Percentiles rank a stretch among this genome's conserved stretches.
phyloP scores from a whole-genome alignment of 2,113 vertebrate genomes.

The Galemys pyrenaicus region DNA sequence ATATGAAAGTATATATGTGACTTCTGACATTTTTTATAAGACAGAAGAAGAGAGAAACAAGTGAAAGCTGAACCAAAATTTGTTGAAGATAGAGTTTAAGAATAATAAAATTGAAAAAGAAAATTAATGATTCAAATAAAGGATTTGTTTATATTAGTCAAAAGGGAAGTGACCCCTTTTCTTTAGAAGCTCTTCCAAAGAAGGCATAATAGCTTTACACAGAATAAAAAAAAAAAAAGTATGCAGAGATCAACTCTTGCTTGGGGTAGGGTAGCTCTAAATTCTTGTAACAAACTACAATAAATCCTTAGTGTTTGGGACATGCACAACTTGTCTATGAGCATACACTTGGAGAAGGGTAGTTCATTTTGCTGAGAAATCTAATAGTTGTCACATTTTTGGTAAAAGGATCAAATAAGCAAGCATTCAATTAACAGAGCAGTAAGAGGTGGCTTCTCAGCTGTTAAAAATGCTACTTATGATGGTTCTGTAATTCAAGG shows the following conservation, averaged over 20 bases:
- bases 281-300: slow-evolving; percentile 92
- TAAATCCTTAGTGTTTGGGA: slow-evolving; percentile 92
- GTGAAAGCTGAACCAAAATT: slow-evolving; percentile 95
- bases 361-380: slow-evolving; percentile 94
- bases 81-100: slow-evolving; percentile 92
- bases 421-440: slow-evolving; percentile 95
- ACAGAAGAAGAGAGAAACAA: slow-evolving; percentile 92
- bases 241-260: slow-evolving; percentile 95
- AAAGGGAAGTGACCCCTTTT: slow-evolving; percentile 96
- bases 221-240: slow-evolving; percentile 95
- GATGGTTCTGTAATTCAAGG: slow-evolving; percentile 91
- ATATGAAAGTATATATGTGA: slow-evolving; percentile 89
- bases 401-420: slow-evolving; percentile 93
- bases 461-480: slow-evolving; percentile 93
- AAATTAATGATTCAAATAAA: slow-evolving; percentile 89
- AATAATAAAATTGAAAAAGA: slow-evolving; percentile 92
- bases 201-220: slow-evolving; percentile 91
- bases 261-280: slow-evolving; percentile 93
- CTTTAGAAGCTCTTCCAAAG: slow-evolving; percentile 92
- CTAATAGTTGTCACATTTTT: slow-evolving; percentile 92
- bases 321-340: slow-evolving; percentile 93
- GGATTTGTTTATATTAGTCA: slow-evolving; percentile 94
- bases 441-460: slow-evolving; percentile 89
- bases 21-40: slow-evolving; percentile 95
- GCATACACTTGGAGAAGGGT: slow-evolving; percentile 94